A percentile compares a stretch with the other conserved stretches of the same genome.
phyloP scores from a whole-genome alignment of 2,888 invertebrate genomes.

The Trisateles emortualis region DNA sequence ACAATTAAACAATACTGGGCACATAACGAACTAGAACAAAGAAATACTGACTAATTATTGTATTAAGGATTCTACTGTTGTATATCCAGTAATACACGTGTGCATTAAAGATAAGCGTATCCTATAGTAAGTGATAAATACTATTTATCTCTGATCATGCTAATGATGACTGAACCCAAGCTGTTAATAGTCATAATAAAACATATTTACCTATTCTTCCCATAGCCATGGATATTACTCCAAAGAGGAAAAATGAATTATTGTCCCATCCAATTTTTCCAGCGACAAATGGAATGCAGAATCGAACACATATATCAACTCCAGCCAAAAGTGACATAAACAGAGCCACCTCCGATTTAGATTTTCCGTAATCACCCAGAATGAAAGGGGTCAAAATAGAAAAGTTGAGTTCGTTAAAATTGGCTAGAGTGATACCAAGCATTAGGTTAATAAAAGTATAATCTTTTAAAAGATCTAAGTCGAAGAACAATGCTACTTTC shows the following conservation, averaged over 20 bases:
- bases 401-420: conserved; percentile 91
- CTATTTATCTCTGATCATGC: no score
- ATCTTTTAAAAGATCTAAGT: conserved; percentile 90
- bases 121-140: no score
- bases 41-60: no score
- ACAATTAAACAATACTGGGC: no score
- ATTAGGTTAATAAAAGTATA: conserved; percentile 90
- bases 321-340: conserved; percentile 90
- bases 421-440: conserved; percentile 90
- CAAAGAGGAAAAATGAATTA: conserved; percentile 90
- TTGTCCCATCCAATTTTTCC: conserved; percentile 91
- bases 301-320: conserved; percentile 88
- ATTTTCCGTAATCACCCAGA: conserved; percentile 89
- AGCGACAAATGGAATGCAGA: conserved; percentile 90
- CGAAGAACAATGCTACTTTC: conserved; percentile 89
- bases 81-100: no score
- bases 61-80: no score
- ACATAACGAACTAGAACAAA: no score
- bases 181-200: background rate
- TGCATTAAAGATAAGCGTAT: no score
- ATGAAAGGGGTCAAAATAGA: conserved; percentile 91
- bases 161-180: no score
- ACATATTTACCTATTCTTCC: conserved; percentile 8
- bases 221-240: conserved; percentile 86
- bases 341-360: conserved; percentile 87